phyloP scores from a whole-genome alignment of 1,140 invertebrate species.

The Probaryconus sp. region DNA sequence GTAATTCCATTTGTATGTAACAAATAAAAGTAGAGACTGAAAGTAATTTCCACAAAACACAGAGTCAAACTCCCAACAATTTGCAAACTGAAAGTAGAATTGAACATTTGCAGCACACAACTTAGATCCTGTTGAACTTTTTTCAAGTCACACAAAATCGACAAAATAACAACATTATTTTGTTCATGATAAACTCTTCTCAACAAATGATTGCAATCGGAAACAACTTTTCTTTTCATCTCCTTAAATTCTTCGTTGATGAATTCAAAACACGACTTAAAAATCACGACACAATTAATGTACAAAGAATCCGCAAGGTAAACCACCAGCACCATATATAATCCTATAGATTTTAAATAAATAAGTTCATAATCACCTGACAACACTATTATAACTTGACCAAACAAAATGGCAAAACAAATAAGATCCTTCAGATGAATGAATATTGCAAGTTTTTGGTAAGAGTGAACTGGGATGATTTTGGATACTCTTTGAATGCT shows the following conservation, averaged over 20 bases:
- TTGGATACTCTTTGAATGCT: slow-evolving; percentile 26
- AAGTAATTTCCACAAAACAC: slow-evolving; percentile 69
- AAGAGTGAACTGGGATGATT: slow-evolving; percentile 52
- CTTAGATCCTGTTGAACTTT: slow-evolving; percentile 65
- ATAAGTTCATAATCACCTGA: not conserved
- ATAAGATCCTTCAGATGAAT: slow-evolving; percentile 67
- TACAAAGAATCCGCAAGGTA: slow-evolving; percentile 66
- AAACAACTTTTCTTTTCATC: slow-evolving; percentile 51
- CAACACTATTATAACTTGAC: slow-evolving; percentile 34
- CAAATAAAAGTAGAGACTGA: slow-evolving; percentile 71
- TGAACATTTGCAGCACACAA: slow-evolving; percentile 63
- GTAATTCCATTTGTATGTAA: slow-evolving; percentile 17
- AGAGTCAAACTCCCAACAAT: slow-evolving; percentile 56
- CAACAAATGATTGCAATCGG: slow-evolving; percentile 59
- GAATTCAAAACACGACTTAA: slow-evolving; percentile 63
- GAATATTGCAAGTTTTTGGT: slow-evolving; percentile 43
- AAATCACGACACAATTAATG: slow-evolving; percentile 63
- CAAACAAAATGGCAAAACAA: slow-evolving; percentile 55
- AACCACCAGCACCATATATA: slow-evolving; percentile 51
- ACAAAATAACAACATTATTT: slow-evolving; percentile 63
- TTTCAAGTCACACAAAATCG: slow-evolving; percentile 63
- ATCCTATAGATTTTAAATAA: not conserved
- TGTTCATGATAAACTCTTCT: slow-evolving; percentile 62
- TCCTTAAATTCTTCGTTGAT: slow-evolving; percentile 61
- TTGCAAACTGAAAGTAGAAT: slow-evolving; percentile 66